phyloP scores from a whole-genome alignment of 1,140 invertebrate species.

The Drosophila teissieri region DNA sequence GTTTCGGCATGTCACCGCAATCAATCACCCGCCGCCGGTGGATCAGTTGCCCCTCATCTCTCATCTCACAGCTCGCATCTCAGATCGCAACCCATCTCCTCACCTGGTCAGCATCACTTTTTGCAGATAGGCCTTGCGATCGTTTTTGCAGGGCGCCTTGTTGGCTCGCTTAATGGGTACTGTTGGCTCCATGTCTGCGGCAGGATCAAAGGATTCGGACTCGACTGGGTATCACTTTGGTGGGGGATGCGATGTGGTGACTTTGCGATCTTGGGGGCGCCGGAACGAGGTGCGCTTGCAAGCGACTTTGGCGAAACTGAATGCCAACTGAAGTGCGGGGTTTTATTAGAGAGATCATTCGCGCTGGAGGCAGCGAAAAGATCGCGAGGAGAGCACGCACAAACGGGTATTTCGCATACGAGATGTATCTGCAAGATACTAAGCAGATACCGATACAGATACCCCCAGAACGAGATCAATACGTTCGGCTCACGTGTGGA shows the following conservation, averaged over 20 bases:
- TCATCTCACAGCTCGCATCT: neutral
- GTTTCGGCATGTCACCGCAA: conserved; percentile 60
- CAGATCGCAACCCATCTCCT: conserved; percentile 38
- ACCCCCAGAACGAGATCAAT: conserved; percentile 72
- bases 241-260: neutral
- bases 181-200: conserved; percentile 66
- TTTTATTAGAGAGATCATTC: conserved; percentile 77
- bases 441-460: conserved; percentile 26
- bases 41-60: neutral
- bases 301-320: conserved; percentile 83
- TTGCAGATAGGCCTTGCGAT: conserved; percentile 81
- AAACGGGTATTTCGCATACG: conserved; percentile 76
- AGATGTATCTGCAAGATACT: conserved; percentile 77
- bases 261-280: conserved; percentile 18
- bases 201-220: conserved; percentile 26
- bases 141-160: conserved; percentile 83
- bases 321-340: conserved; percentile 80
- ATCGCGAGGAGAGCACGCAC: conserved; percentile 54
- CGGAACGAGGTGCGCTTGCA: conserved; percentile 81
- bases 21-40: conserved; percentile 52
- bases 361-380: conserved; percentile 25
- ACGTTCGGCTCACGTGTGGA: conserved; percentile 74
- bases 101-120: conserved; percentile 83
- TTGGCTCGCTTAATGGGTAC: conserved; percentile 73
- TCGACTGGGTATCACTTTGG: conserved; percentile 4